Evolutionary conservation across 2,797 vertebrate species (phyloP).

Genomic region (Anabacerthia variegaticeps): DNA sequence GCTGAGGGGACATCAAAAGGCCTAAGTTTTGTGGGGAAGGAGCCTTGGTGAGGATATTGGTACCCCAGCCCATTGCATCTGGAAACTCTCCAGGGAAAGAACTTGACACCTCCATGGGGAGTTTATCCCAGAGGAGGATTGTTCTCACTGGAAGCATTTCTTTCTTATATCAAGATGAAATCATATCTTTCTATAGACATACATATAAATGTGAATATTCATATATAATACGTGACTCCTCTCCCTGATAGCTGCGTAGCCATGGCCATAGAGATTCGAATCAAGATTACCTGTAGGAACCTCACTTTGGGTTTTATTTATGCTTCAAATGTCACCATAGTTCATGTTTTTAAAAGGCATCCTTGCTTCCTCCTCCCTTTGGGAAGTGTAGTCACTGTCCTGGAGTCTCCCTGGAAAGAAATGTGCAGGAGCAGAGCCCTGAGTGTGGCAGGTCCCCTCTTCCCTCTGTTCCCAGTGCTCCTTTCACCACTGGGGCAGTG

Average conservation of each 20-base stretch:
- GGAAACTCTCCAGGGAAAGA: not conserved
- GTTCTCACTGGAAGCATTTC: not conserved
- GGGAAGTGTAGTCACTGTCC: not conserved
- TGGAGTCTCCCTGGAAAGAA: not conserved
- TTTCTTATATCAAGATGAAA: not conserved
- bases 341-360: not conserved
- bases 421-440: not conserved
- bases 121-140: not conserved
- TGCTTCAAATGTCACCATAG: not conserved
- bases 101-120: not conserved
- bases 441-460: not conserved
- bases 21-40: not conserved
- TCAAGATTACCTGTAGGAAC: not conserved
- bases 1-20: rapidly evolving
- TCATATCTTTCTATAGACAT: not conserved
- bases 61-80: rapidly evolving
- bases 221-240: not conserved
- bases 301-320: rapidly evolving
- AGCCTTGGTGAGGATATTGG: not conserved
- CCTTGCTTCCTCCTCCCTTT: not conserved
- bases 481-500: not conserved
- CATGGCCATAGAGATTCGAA: not conserved
- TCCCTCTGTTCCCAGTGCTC: not conserved
- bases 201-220: not conserved
- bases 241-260: not conserved